These are phyloP conservation scores for Littorina saxatilis DNA, from an alignment of 1,140 invertebrate genomes.

Conservation along the genomic window DNA sequence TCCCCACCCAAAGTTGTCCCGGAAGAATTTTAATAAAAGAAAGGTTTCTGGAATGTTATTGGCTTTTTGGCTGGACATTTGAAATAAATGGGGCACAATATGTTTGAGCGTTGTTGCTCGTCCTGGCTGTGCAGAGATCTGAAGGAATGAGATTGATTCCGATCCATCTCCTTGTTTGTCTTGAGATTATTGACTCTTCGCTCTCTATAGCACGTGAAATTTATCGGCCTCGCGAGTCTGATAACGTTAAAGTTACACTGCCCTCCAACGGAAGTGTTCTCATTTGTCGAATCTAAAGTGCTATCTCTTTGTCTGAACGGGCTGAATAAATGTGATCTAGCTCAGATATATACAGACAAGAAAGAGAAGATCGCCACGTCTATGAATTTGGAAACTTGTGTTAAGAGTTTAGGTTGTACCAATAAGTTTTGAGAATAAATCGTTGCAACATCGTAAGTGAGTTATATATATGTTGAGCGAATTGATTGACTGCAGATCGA, in stretches of 20 bases:
- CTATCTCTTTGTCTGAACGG: constrained; percentile 1
- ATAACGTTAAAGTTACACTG: no score
- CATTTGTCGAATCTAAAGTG: no score
- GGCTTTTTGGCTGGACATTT: not conserved
- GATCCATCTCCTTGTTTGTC: constrained; percentile 13
- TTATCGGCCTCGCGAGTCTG: not conserved
- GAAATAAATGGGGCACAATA: constrained; percentile 28
- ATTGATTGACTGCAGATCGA: no score
- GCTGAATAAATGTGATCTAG: no score
- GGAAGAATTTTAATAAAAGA: constrained; percentile 17
- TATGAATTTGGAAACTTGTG: no score
- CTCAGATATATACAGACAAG: no score
- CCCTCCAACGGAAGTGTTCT: not conserved
- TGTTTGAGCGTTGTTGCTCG: not conserved
- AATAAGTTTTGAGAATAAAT: no score
- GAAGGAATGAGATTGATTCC: constrained; percentile 4
- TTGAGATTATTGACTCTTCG: not conserved
- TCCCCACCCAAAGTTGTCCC: not conserved
- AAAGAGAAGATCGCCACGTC: no score
- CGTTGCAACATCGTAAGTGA: no score
- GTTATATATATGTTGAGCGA: no score
- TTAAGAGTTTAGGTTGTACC: no score
- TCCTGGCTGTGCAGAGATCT: not conserved
- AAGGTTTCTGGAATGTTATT: constrained; percentile 3
- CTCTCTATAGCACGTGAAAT: not conserved